These are phyloP conservation scores for Tetramorium bicarinatum DNA, from an alignment of 2,888 invertebrate species.

Conservation along the genomic window DNA sequence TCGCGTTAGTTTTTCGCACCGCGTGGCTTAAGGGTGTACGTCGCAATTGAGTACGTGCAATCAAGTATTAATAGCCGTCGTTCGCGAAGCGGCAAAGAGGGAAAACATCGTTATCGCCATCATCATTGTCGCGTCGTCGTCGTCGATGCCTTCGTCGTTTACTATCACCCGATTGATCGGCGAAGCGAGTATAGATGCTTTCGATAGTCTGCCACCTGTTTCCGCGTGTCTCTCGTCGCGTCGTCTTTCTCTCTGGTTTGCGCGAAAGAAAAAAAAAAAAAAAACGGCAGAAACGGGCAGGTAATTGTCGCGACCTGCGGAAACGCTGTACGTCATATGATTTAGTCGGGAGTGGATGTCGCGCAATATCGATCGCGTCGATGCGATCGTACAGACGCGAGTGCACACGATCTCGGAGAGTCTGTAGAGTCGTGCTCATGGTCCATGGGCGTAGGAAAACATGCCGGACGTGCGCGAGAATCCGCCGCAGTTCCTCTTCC, in stretches of 20 bases:
- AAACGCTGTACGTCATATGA: constrained; percentile 57
- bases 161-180: constrained; percentile 66
- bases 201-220: constrained; percentile 48
- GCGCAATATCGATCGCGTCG: constrained; percentile 28
- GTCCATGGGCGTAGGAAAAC: constrained; percentile 47
- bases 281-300: neutral
- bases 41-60: constrained; percentile 72
- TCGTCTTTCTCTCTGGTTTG: neutral
- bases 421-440: constrained; percentile 57
- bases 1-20: constrained; percentile 60
- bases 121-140: constrained; percentile 47
- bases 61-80: constrained; percentile 74
- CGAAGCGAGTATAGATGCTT: constrained; percentile 27
- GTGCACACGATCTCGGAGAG: constrained; percentile 54
- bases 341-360: neutral
- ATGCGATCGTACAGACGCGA: constrained; percentile 52
- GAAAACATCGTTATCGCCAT: constrained; percentile 37
- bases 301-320: constrained; percentile 64
- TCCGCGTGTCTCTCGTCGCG: neutral
- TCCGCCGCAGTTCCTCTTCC: neutral
- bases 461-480: neutral
- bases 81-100: constrained; percentile 57
- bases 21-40: constrained; percentile 62
- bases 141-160: constrained; percentile 60
- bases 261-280: no score